A percentile compares a stretch with the other conserved stretches of the same genome.
Conservation (phyloP, 2,888 invertebrate genomes). For the Byasa hedistus region DNA sequence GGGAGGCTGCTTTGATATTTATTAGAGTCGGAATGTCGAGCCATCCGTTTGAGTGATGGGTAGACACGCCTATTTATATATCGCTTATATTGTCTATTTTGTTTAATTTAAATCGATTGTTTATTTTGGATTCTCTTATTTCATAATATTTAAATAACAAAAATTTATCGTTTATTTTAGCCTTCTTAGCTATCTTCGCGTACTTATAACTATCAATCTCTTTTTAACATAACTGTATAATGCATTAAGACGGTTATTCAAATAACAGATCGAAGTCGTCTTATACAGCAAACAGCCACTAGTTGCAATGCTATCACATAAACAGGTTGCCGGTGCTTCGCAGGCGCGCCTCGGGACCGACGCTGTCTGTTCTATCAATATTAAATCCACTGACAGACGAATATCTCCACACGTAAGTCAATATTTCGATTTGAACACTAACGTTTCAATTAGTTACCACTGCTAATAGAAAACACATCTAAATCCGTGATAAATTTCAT, state of each 20-base stretch:
- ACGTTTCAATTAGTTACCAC: slow-evolving; percentile 52
- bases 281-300: slow-evolving; percentile 16
- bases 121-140: background rate
- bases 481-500: background rate
- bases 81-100: background rate
- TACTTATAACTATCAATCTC: background rate
- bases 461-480: slow-evolving; percentile 20
- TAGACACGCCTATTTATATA: slow-evolving; percentile 33
- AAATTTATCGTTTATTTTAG: background rate
- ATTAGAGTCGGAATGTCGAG: slow-evolving; percentile 69
- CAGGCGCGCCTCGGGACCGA: slow-evolving; percentile 42
- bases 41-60: slow-evolving; percentile 66
- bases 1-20: slow-evolving; percentile 74
- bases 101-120: background rate
- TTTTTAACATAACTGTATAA: background rate
- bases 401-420: slow-evolving; percentile 52
- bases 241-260: slow-evolving; percentile 1
- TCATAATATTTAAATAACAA: background rate
- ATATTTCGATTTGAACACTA: slow-evolving; percentile 56
- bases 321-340: slow-evolving; percentile 37
- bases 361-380: slow-evolving; percentile 58
- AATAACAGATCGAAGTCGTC: slow-evolving; percentile 6
- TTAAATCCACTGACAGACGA: slow-evolving; percentile 58
- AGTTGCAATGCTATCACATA: slow-evolving; percentile 17
- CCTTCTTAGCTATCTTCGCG: background rate